phyloP scores from a whole-genome alignment of 2,888 invertebrate species.

The Lomographa bimaculata region DNA sequence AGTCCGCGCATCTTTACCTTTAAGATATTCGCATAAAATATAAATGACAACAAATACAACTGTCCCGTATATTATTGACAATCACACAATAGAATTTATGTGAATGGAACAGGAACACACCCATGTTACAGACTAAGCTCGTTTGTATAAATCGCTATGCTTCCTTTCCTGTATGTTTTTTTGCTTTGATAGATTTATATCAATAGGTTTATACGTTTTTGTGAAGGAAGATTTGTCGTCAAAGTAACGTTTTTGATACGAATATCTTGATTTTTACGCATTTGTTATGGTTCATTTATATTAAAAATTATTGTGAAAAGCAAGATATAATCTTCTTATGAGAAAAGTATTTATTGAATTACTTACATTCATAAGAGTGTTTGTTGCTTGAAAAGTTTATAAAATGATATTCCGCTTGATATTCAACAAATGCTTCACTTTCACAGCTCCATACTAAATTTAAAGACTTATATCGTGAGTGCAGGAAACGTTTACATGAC shows the following conservation, averaged over 20 bases:
- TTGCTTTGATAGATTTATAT: conserved; percentile 52
- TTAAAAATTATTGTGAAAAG: no score
- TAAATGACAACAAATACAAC: conserved; percentile 74
- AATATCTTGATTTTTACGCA: conserved; percentile 3
- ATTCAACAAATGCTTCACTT: no score
- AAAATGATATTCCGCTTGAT: no score
- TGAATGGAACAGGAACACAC: conserved; percentile 46
- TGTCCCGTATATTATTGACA: conserved; percentile 56
- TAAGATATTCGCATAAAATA: conserved; percentile 35
- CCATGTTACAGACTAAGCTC: conserved; percentile 43
- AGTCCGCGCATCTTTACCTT: conserved; percentile 55
- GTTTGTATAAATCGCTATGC: conserved; percentile 45
- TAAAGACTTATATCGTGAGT: no score
- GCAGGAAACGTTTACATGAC: no score
- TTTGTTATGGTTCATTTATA: no score
- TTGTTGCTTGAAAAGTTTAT: no score
- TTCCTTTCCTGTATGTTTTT: conserved; percentile 46
- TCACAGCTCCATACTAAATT: no score
- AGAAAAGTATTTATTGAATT: no score
- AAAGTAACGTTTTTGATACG: conserved; percentile 16
- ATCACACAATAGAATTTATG: conserved; percentile 45
- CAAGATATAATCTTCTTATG: no score
- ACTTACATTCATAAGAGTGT: no score
- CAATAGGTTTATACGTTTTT: conserved; percentile 46
- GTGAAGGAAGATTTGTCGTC: conserved; percentile 24